Evolutionary conservation across 2,888 invertebrate genomes (phyloP), one percentile per base, ranked within the genome.

Genomic region (Octodonta nipae): DNA sequence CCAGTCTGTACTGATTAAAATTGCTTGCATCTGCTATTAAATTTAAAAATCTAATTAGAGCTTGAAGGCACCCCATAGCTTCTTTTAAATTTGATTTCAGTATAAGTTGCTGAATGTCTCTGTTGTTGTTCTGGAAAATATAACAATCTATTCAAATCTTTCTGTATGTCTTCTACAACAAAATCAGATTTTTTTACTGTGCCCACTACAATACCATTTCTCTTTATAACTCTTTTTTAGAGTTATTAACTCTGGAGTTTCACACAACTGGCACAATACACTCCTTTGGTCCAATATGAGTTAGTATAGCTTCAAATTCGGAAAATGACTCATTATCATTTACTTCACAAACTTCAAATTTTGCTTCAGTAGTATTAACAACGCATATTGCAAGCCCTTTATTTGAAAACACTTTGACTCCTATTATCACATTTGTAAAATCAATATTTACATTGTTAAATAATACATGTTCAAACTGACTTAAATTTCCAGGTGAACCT

Each of bases 401-500:
- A 42, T 79, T 78, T 15, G 69, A 66, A 25, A 73, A 71, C 4
- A 86, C 61, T 60, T 83, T 81, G n/a, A 93, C 68, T 12, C 84
- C 82, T 58, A 92, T 75, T 3, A 91, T 75, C 15, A 77, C 77
- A 8, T 78, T 77, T 26, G 78, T 72, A 22, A 71, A 72, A 10
- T 71, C 63, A 22, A 73, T 65, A 26, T 71, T 71, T 1, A 65
- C 61, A 38, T 68, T 72, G 29, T 61, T 59, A 17, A 91, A 81
- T 4, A 95, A 60, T 10, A 93, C 66, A 37, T 92, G 87, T 58
- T 95, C 93, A 57, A 95, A 78, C 56, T 92, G 89, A 1, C 78
- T 65, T 30, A 95, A 64, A 61, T 89, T 92, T 4, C 93, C 95
- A 0, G 95, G 93, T 0, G 93, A 93, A 0, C 86, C 93, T 64